Percentiles rank a stretch among this genome's conserved stretches.
Conservation (phyloP, 2,888 invertebrate species). For the Linhomoeus sp. region DNA sequence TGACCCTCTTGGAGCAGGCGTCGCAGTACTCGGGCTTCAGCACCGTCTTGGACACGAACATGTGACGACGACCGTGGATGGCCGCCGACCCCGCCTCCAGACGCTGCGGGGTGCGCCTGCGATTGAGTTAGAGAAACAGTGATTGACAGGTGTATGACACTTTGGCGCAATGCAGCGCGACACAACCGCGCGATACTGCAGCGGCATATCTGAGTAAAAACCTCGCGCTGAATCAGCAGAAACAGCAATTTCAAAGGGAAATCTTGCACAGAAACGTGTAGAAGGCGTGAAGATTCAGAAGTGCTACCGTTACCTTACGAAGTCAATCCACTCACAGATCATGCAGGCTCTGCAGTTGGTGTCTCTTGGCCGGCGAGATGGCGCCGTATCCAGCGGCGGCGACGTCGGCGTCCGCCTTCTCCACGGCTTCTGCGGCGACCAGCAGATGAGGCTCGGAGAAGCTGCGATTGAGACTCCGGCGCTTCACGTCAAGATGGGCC, state of each 20-base stretch:
- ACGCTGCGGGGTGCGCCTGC: background rate
- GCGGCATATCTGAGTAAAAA: too few relatives aligned
- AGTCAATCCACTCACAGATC: too few relatives aligned
- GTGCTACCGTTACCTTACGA: too few relatives aligned
- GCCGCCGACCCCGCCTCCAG: background rate
- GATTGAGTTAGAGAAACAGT: constrained; percentile 38
- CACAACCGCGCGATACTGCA: too few relatives aligned
- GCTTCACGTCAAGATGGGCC: constrained; percentile 2
- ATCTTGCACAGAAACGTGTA: too few relatives aligned
- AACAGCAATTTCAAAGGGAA: too few relatives aligned
- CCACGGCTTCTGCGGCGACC: background rate
- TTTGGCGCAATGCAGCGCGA: too few relatives aligned
- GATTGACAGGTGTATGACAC: too few relatives aligned
- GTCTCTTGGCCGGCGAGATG: too few relatives aligned
- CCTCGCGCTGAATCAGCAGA: too few relatives aligned
- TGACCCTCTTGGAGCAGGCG: constrained; percentile 37
- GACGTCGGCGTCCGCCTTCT: background rate
- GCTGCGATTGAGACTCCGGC: constrained; percentile 9
- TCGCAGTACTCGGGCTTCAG: constrained; percentile 4
- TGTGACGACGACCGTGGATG: background rate
- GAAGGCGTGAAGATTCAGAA: too few relatives aligned
- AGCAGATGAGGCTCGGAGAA: constrained; percentile 5
- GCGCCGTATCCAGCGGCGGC: background rate
- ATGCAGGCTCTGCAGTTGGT: too few relatives aligned
- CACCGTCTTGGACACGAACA: background rate